Evolutionary conservation across 2,113 vertebrate genomes (phyloP), one percentile per base, ranked within the genome.

Genomic region (Malurus elegans): DNA sequence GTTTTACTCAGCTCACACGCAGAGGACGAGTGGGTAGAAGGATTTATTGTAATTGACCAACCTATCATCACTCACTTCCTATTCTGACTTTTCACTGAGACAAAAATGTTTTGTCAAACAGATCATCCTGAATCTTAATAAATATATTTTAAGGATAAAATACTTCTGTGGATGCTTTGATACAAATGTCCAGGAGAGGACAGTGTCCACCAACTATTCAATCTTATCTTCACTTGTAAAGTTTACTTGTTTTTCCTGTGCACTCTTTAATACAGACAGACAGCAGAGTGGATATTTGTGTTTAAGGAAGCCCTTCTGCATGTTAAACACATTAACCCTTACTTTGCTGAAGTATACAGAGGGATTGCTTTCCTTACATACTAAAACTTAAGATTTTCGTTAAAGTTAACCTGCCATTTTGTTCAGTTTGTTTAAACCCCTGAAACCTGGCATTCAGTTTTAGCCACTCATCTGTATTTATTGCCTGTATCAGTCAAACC

Each of bases 181-280:
- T 50, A 50, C 14, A 72, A 12, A 29, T 21, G 58, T 66, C 91
- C 94, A 96, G 93, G 58, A 97, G 89, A 90, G 91, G 96, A 91
- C 94, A 95, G 84, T 76, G 53, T 82, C 73, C 78, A 85, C 32
- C 78, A 93, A 25, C n/a, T 26, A 48, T 36, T 75, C 25, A 32
- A 26, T 54, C 26, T 58, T 47, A 24, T 2, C 44, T 80, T 86
- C 29, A 31, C 51, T 54, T 64, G 19, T 12, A 61, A 44, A 1
- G 3, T 38, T 92, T 24, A 29, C 17, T 67, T 73, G 26, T 45
- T 83, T 88, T 86, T 57, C 32, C 36, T 19, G 14, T 8, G 16
- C 47, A 34, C 60, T 31, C 42, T 53, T n/a, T 24, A 84, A 65
- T 7, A 45, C 45, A 69, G 15, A 29, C 31, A 58, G 42, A n/a